phyloP scores from a whole-genome alignment of 1,140 invertebrate species.

The Trichonephila inaurata region DNA sequence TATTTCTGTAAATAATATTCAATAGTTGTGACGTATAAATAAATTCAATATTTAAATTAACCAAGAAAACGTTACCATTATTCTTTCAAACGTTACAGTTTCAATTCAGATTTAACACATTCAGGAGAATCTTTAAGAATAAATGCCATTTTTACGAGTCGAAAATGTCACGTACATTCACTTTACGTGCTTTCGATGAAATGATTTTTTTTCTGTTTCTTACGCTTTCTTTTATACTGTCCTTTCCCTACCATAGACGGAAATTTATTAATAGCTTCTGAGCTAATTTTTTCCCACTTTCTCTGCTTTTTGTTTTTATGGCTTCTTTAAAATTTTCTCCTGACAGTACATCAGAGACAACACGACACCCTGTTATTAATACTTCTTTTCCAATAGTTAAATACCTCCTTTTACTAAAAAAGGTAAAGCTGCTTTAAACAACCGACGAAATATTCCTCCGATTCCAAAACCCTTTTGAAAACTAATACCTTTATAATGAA shows the following conservation, averaged over 20 bases:
- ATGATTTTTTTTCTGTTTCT: not conserved
- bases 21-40: too few relatives aligned
- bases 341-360: conserved; percentile 5
- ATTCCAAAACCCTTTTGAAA: conserved; percentile 48
- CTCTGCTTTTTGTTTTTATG: conserved; percentile 9
- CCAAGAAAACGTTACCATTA: too few relatives aligned
- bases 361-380: not conserved
- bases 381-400: conserved; percentile 38
- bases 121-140: conserved; percentile 42
- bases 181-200: conserved; percentile 21
- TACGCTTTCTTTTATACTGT: conserved; percentile 57
- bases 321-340: conserved; percentile 4
- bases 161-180: conserved; percentile 37
- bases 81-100: too few relatives aligned
- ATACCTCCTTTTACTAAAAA: conserved; percentile 28
- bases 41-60: too few relatives aligned
- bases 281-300: conserved; percentile 19
- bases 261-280: not conserved
- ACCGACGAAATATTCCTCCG: not conserved
- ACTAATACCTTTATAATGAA: not conserved
- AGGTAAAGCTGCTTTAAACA: conserved; percentile 26
- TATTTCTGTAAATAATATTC: too few relatives aligned
- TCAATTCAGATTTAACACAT: conserved; percentile 68
- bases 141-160: conserved; percentile 35
- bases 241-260: conserved; percentile 23